These are phyloP conservation scores for Apus apus DNA, from an alignment of 2,113 vertebrate genomes.

Conservation along the genomic window DNA sequence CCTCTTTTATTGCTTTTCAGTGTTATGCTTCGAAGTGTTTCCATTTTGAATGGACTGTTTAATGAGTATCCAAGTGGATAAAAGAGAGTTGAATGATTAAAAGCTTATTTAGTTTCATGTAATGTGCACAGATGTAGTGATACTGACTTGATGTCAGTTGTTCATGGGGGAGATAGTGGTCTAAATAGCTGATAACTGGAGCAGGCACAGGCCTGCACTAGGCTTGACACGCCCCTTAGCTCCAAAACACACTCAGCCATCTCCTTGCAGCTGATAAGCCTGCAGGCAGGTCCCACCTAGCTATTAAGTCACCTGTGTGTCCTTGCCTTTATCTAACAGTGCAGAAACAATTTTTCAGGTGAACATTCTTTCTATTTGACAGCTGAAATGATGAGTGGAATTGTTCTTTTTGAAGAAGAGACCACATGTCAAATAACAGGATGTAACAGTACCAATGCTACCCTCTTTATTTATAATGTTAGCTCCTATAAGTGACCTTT, in stretches of 20 bases:
- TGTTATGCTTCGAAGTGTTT: not conserved
- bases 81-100: not conserved
- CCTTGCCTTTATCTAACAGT: not conserved
- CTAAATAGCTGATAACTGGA: not conserved
- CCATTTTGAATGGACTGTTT: not conserved
- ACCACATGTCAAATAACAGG: not conserved
- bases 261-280: not conserved
- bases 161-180: not conserved
- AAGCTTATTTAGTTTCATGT: not conserved
- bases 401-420: not conserved
- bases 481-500: not conserved
- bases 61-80: not conserved
- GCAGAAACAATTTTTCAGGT: not conserved
- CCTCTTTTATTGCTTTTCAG: not conserved
- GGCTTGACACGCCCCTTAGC: not conserved
- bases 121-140: not conserved
- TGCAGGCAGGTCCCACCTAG: not conserved
- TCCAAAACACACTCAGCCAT: not conserved
- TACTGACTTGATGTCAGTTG: not conserved
- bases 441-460: not conserved
- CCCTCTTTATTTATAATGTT: not conserved
- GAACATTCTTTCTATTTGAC: not conserved
- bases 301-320: not conserved
- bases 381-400: not conserved
- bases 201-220: not conserved